Percentiles rank a stretch among this genome's conserved stretches.
Conservation (phyloP, 2,797 vertebrate species). For the Hydrolagus colliei region DNA sequence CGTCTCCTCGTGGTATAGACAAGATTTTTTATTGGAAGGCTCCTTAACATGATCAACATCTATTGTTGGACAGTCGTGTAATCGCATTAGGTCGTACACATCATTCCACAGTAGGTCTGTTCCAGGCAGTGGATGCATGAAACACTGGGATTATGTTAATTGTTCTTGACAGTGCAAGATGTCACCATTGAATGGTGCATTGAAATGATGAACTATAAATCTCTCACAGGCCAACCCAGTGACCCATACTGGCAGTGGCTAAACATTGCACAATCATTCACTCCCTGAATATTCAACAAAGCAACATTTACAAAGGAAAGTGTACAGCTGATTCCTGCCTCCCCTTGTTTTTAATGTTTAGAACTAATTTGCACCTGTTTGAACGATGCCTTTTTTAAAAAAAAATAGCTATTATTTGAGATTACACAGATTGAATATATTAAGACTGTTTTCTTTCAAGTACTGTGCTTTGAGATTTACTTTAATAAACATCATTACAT, state of each 20-base stretch:
- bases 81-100: slow-evolving; percentile 5
- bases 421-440: too few species aligned
- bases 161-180: slow-evolving; percentile 15
- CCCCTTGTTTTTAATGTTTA: background rate
- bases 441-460: too few species aligned
- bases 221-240: background rate
- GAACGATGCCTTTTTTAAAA: background rate
- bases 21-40: background rate
- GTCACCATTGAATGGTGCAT: slow-evolving; percentile 7
- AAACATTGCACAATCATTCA: background rate
- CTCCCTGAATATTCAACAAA: background rate
- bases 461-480: too few species aligned
- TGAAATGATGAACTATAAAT: slow-evolving; percentile 3
- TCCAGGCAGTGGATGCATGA: slow-evolving; percentile 15
- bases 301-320: background rate
- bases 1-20: background rate
- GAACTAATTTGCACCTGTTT: background rate
- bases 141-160: slow-evolving; percentile 26
- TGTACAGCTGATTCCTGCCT: background rate
- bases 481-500: too few species aligned
- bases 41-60: slow-evolving; percentile 1
- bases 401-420: background rate
- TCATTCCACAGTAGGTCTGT: slow-evolving; percentile 18
- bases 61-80: slow-evolving; percentile 20
- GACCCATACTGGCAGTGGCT: background rate